phyloP scores from a whole-genome alignment of 2,113 vertebrate genomes.

The Chaenogobius annularis region DNA sequence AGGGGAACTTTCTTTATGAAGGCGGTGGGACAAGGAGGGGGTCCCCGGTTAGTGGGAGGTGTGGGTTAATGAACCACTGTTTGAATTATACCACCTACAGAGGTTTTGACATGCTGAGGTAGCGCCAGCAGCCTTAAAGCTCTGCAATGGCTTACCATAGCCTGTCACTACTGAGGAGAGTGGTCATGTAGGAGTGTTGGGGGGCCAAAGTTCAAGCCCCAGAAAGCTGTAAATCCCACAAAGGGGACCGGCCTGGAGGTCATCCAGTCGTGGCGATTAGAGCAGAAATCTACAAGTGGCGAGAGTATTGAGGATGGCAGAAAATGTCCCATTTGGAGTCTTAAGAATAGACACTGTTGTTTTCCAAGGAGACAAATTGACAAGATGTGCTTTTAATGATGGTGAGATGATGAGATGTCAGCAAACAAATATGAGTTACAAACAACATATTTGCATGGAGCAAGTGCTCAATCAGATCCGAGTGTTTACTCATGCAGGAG shows the following conservation, averaged over 20 bases:
- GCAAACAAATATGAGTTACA: slow-evolving; percentile 46
- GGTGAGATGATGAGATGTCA: slow-evolving; percentile 46
- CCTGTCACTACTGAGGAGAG: slow-evolving; percentile 57
- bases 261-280: slow-evolving; percentile 72
- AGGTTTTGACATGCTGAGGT: slow-evolving; percentile 72
- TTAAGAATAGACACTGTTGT: slow-evolving; percentile 65
- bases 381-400: slow-evolving; percentile 54
- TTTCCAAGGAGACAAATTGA: slow-evolving; percentile 55
- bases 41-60: slow-evolving; percentile 26
- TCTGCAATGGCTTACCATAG: slow-evolving; percentile 28
- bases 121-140: slow-evolving; percentile 48
- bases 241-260: slow-evolving; percentile 69
- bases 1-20: slow-evolving; percentile 65
- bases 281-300: slow-evolving; percentile 58
- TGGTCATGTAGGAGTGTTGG: slow-evolving; percentile 64
- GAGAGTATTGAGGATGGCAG: slow-evolving; percentile 66
- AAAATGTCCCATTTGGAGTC: slow-evolving; percentile 33
- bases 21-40: slow-evolving; percentile 47
- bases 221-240: slow-evolving; percentile 77
- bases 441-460: slow-evolving; percentile 1
- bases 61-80: slow-evolving; percentile 67
- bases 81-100: slow-evolving; percentile 72
- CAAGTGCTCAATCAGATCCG: background rate
- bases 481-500: slow-evolving; percentile 7
- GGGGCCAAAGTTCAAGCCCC: slow-evolving; percentile 66